phyloP scores from a whole-genome alignment of 2,797 vertebrate species.

The Vireo griseus region DNA sequence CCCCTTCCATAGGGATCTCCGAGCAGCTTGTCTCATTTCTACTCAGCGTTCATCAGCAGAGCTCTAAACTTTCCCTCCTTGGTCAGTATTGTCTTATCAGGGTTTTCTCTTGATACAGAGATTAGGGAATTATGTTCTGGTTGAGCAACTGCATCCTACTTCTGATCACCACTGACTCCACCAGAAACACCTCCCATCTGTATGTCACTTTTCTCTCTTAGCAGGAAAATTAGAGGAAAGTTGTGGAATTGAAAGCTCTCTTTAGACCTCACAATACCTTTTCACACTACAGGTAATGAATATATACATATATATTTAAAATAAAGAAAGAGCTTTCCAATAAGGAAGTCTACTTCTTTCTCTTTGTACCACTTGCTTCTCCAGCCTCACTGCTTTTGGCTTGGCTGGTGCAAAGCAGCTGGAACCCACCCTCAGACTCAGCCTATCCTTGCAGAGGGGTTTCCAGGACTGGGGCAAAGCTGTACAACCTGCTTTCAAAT shows the following conservation, averaged over 20 bases:
- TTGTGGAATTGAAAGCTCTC: background rate
- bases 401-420: background rate
- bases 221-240: background rate
- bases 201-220: background rate
- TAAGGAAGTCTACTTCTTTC: background rate
- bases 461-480: background rate
- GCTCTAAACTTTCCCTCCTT: background rate
- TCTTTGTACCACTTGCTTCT: background rate
- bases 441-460: rapidly evolving
- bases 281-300: background rate
- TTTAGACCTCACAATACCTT: background rate
- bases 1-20: background rate
- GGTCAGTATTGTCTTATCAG: background rate
- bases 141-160: background rate
- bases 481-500: background rate
- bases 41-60: background rate
- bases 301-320: background rate
- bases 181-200: background rate
- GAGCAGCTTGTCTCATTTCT: background rate
- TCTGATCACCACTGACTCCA: background rate
- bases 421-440: background rate
- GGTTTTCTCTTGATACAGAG: background rate
- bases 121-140: background rate
- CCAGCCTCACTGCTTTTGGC: background rate
- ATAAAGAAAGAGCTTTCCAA: background rate